phyloP scores from a whole-genome alignment of 2,888 invertebrate genomes.

The Polydrusus cervinus region DNA sequence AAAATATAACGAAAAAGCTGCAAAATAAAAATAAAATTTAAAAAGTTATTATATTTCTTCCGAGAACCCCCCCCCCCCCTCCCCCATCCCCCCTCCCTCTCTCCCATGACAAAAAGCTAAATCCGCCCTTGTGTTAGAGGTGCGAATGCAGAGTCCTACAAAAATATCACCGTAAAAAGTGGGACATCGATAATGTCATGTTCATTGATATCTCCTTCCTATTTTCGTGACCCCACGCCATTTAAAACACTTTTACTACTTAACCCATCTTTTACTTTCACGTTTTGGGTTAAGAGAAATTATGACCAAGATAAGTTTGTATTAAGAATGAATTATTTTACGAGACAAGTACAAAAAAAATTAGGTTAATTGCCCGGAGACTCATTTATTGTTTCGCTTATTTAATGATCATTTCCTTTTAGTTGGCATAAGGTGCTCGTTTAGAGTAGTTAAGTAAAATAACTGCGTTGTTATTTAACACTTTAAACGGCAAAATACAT shows the following conservation, averaged over 20 bases:
- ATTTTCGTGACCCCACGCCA: background rate
- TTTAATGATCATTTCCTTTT: background rate
- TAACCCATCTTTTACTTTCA: background rate
- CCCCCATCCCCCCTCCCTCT: no score
- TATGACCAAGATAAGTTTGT: background rate
- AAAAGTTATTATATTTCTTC: no score
- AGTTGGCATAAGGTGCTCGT: background rate
- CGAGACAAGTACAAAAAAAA: background rate
- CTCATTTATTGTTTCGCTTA: slow-evolving; percentile 3
- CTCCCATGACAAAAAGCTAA: no score
- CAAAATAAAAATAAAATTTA: no score
- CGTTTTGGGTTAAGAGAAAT: background rate
- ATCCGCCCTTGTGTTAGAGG: no score
- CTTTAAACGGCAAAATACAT: no score
- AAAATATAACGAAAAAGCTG: no score
- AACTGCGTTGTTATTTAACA: no score
- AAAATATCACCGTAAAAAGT: background rate
- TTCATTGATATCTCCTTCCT: background rate
- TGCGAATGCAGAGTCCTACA: background rate
- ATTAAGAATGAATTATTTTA: background rate
- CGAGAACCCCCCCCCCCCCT: no score
- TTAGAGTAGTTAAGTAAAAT: background rate
- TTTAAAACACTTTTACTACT: background rate
- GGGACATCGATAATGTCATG: no score
- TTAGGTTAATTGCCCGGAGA: slow-evolving; percentile 3